Percentiles rank a stretch among this genome's conserved stretches.
These are phyloP conservation scores for Apotomis betuletana DNA, from an alignment of 2,888 invertebrate species.

Conservation along the genomic window DNA sequence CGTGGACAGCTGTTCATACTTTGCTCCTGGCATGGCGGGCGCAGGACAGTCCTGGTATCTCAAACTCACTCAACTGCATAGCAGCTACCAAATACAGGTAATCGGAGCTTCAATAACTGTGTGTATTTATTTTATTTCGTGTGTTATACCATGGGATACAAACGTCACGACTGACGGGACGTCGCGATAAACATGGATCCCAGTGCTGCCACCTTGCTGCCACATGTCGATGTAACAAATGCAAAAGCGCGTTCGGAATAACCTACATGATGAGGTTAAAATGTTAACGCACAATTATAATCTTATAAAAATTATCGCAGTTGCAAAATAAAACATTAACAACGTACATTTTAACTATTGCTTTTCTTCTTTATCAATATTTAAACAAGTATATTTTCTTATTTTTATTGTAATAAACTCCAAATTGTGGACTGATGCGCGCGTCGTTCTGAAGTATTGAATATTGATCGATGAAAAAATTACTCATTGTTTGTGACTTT, in stretches of 20 bases:
- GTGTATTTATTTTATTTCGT: slow-evolving; percentile 30
- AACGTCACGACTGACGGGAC: slow-evolving; percentile 33
- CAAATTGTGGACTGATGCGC: background rate
- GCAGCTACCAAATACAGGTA: slow-evolving; percentile 51
- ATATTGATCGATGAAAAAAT: too few species aligned
- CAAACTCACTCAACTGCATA: slow-evolving; percentile 62
- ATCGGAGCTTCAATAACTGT: slow-evolving; percentile 13
- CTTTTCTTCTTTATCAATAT: too few species aligned
- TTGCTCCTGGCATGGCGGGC: slow-evolving; percentile 69
- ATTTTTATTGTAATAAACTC: too few species aligned
- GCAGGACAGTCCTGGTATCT: slow-evolving; percentile 50
- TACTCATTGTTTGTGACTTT: slow-evolving; percentile 2
- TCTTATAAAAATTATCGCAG: too few species aligned
- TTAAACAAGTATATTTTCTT: too few species aligned
- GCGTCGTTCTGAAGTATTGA: too few species aligned
- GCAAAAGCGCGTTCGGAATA: slow-evolving; percentile 1
- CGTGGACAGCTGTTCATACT: slow-evolving; percentile 78
- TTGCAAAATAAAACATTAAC: too few species aligned
- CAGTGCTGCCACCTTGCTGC: slow-evolving; percentile 35
- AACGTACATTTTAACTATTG: too few species aligned
- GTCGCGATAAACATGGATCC: slow-evolving; percentile 27
- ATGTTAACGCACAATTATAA: too few species aligned
- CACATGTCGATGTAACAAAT: slow-evolving; percentile 14
- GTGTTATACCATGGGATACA: slow-evolving; percentile 6
- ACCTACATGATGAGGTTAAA: too few species aligned